A percentile compares a stretch with the other conserved stretches of the same genome.
These are phyloP conservation scores for Ranitomeya imitator DNA, from an alignment of 2,113 vertebrate species.

Conservation along the genomic window DNA sequence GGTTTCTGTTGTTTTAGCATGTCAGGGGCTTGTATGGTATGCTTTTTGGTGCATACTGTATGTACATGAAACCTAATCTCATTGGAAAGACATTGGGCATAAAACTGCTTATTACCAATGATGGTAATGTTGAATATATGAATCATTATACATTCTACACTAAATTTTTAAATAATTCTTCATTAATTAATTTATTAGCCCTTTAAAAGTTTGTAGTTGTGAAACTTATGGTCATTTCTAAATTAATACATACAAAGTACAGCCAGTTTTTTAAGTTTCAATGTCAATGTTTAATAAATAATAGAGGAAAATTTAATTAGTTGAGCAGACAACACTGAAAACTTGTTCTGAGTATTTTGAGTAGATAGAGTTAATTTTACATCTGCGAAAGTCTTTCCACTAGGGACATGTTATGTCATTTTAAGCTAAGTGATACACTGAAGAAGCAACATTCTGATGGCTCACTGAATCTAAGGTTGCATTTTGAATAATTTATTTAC, in stretches of 20 bases:
- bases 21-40: too few relatives aligned
- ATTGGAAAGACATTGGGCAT: too few relatives aligned
- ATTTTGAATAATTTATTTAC: conserved; percentile 53
- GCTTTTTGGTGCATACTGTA: too few relatives aligned
- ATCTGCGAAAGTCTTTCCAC: conserved; percentile 34
- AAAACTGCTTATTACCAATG: too few relatives aligned
- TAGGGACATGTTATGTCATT: conserved; percentile 53
- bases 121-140: too few relatives aligned
- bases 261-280: not conserved
- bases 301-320: conserved; percentile 1
- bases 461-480: conserved; percentile 47
- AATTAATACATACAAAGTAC: not conserved
- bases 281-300: conserved; percentile 18
- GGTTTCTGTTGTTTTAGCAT: too few relatives aligned
- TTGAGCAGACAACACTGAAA: not conserved
- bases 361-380: conserved; percentile 45
- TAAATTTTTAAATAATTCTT: not conserved
- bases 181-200: not conserved
- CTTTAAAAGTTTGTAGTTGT: not conserved
- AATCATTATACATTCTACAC: not conserved
- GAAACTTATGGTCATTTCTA: not conserved
- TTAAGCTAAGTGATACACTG: conserved; percentile 50
- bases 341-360: conserved; percentile 10
- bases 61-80: too few relatives aligned
- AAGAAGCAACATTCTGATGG: conserved; percentile 47